Evolutionary conservation across 1,140 invertebrate species (phyloP).

Genomic region (Macrobrachium rosenbergii): DNA sequence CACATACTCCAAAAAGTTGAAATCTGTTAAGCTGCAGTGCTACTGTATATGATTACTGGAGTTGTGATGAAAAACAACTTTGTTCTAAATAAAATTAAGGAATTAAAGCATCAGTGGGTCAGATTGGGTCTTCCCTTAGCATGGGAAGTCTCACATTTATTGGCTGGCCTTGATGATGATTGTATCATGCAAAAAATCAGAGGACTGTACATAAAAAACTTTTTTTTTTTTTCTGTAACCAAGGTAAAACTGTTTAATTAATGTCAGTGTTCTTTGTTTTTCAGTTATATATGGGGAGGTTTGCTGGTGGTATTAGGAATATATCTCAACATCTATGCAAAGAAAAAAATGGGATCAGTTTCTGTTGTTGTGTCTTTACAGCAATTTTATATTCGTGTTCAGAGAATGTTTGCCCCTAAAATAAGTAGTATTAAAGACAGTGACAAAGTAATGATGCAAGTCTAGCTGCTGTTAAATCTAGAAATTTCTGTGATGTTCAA

Average conservation of each 20-base stretch:
- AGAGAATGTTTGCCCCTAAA: conserved; percentile 33
- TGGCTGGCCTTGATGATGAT: no score
- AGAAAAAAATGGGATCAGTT: conserved; percentile 38
- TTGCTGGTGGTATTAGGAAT: conserved; percentile 88
- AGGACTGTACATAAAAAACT: not conserved
- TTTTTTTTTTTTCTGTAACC: not conserved
- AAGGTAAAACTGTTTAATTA: conserved; percentile 42
- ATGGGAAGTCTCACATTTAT: no score
- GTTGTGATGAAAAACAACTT: no score
- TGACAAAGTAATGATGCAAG: conserved; percentile 25
- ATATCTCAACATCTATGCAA: conserved; percentile 79
- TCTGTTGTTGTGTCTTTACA: conserved; percentile 34
- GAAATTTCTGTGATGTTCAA: no score
- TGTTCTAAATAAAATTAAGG: no score
- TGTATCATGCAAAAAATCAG: not conserved
- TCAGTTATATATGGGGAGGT: conserved; percentile 91
- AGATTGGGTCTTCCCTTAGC: no score
- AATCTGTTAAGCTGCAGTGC: no score
- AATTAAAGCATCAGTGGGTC: no score
- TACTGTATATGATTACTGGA: no score
- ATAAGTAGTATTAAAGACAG: conserved; percentile 41
- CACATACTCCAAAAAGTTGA: no score
- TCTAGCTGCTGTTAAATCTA: not conserved
- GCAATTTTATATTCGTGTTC: conserved; percentile 42
- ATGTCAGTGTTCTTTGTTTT: conserved; percentile 69